Base-by-base conservation (phyloP, 2,888 invertebrate genomes). In the Suillia variegata region DNA sequence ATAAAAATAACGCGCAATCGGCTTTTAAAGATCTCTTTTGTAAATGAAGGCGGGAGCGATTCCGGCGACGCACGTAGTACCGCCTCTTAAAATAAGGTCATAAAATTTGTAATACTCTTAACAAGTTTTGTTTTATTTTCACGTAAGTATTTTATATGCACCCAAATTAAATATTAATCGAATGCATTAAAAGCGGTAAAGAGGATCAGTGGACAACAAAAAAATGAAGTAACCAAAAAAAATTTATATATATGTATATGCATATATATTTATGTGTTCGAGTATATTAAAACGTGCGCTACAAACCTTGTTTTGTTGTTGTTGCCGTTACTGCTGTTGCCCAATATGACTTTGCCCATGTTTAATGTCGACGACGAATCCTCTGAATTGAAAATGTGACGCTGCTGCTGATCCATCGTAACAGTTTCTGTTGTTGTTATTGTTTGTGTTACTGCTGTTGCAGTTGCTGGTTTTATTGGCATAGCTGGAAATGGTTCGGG, bases 291-390 rank as follows among this genome's bases (percentile, higher is more conserved):
- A n/a, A n/a, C n/a, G n/a, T n/a, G n/a, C 18, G 45, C 13, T 45
- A 45, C 76, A 65, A 69, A 78, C 77, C 78, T 78, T 75, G 74
- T 72, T 68, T 68, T 74, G 68, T n/a, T n/a, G n/a, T n/a, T n/a
- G n/a, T n/a, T n/a, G n/a, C n/a, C n/a, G n/a, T n/a, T n/a, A n/a
- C n/a, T n/a, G n/a, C n/a, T n/a, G n/a, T 75, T 72, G 63, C 70
- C 70, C 67, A 77, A 69, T 65, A 75, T 73, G 69, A 72, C 76
- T 74, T 79, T 77, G 72, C 67, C 72, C 76, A 78, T 72, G 63
- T 74, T 73, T 66, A 70, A 66, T n/a, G 63, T 65, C 68, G 73
- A 70, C 68, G 63, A 66, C 68, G 73, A 70, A 69, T 76, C 71
- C 69, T 69, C 71, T 67, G 75, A 65, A 71, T 73, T 70, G 66